Evolutionary conservation across 2,888 invertebrate species (phyloP), one percentile per base, ranked within the genome.

Genomic region (Belgica antarctica): DNA sequence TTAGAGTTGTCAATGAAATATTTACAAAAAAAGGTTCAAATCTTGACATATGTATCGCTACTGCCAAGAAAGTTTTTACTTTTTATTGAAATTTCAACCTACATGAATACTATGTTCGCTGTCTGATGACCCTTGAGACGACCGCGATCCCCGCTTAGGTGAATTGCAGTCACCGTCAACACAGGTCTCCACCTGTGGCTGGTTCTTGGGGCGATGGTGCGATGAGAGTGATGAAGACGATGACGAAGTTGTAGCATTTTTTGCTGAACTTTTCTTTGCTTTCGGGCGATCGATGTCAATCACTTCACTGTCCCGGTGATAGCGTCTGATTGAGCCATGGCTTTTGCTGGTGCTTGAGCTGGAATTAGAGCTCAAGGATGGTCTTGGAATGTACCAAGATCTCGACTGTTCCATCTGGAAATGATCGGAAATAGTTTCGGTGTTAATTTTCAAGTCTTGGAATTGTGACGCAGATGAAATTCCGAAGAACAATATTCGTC

Each of bases 371-470:
- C 82, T 83, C 74, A 91, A 83, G 77, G 90, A 90, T 76, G 91
- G 90, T 82, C 91, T 86, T 75, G 91, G 90, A 79, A 92, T 90
- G 80, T 90, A 90, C 90, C 90, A 91, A 79, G 85, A 77, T 72
- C 79, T 17, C 12, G 17, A 78, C 7, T 47, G 46, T 75, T 79
- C 78, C 79, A 80, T 80, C 80, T 80, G 41, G 52, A 71, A 59
- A 70, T 27, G 46, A 17, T 24, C 71, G 71, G 66, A 27, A 70
- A 62, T 34, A 69, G 31, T 24, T n/a, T 12, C 17, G 22, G 17
- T 52, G 17, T 52, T 22, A 52, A 52, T 19, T 52, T 8, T 12
- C 59, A 12, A 46, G n/a, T 3, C n/a, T 59, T 59, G 27, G 27
- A n/a, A 52, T n/a, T 41, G 41, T 52, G 52, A 52, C 52, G 52